A percentile compares a stretch with the other conserved stretches of the same genome.
These are phyloP conservation scores for Perca flavescens DNA, from an alignment of 2,113 vertebrate genomes.

Conservation along the genomic window DNA sequence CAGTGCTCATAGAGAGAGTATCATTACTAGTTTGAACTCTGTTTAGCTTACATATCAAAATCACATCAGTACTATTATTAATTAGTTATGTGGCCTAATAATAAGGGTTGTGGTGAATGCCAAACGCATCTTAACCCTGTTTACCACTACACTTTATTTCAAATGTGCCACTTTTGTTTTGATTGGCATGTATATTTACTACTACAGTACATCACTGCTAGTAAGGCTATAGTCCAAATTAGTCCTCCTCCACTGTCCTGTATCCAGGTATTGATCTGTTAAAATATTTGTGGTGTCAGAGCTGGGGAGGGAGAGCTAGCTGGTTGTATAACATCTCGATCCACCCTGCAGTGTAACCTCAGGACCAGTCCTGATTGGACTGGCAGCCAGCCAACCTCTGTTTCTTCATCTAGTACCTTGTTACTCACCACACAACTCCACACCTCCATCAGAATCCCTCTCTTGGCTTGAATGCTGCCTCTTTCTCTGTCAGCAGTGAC, in stretches of 20 bases:
- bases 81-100: not conserved
- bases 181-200: not conserved
- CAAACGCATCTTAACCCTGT: not conserved
- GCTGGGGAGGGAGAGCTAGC: not conserved
- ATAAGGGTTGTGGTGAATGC: not conserved
- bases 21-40: not conserved
- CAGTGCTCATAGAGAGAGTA: not conserved
- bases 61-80: not conserved
- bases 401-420: not conserved
- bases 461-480: not conserved
- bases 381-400: constrained; percentile 15
- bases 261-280: constrained; percentile 24
- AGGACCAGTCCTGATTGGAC: not conserved
- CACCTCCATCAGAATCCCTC: not conserved
- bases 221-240: not conserved
- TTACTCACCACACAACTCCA: not conserved
- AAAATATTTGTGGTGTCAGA: not conserved
- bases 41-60: not conserved
- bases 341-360: not conserved
- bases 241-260: not conserved
- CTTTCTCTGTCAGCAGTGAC: not conserved
- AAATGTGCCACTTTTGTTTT: not conserved
- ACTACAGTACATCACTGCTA: not conserved
- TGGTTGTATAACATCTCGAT: constrained; percentile 16
- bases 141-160: not conserved